phyloP scores from a whole-genome alignment of 2,797 vertebrate genomes.

The Tapirus indicus region DNA sequence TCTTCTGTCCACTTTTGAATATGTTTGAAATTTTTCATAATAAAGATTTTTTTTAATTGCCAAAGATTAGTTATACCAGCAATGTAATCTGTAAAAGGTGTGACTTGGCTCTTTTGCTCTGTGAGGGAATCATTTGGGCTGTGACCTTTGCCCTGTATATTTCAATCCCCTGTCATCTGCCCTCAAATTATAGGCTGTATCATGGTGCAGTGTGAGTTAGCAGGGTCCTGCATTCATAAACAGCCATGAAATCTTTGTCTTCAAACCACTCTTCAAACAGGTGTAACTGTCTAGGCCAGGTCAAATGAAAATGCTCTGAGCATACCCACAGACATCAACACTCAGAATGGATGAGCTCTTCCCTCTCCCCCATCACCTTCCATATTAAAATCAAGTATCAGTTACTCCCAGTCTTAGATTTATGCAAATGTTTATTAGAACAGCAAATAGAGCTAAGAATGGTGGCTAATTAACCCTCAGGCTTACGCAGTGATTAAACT shows the following conservation, averaged over 20 bases:
- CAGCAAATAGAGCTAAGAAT: slow-evolving; percentile 84
- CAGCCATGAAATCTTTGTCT: slow-evolving; percentile 75
- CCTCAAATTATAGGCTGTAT: slow-evolving; percentile 21
- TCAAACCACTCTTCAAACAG: too few relatives aligned
- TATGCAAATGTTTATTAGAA: slow-evolving; percentile 86
- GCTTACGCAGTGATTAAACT: slow-evolving; percentile 76
- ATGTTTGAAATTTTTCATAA: not conserved
- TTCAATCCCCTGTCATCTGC: slow-evolving; percentile 54
- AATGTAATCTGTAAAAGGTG: not conserved
- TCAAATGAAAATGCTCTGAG: slow-evolving; percentile 76
- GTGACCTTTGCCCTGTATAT: not conserved
- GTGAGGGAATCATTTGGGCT: not conserved
- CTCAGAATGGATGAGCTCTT: not conserved
- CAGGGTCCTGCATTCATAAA: slow-evolving; percentile 65
- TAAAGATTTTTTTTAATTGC: not conserved
- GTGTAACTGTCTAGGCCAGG: slow-evolving; percentile 39
- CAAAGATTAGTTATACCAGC: slow-evolving; percentile 16
- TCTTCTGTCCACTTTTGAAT: not conserved
- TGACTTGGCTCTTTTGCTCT: not conserved
- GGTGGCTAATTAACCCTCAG: slow-evolving; percentile 87
- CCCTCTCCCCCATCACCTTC: slow-evolving; percentile 9
- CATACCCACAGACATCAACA: slow-evolving; percentile 72
- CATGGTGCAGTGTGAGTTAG: slow-evolving; percentile 27
- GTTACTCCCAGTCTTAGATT: slow-evolving; percentile 83
- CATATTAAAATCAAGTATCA: slow-evolving; percentile 77